Base-by-base conservation (phyloP, 1,140 invertebrate species). In the Aphis craccivora region DNA sequence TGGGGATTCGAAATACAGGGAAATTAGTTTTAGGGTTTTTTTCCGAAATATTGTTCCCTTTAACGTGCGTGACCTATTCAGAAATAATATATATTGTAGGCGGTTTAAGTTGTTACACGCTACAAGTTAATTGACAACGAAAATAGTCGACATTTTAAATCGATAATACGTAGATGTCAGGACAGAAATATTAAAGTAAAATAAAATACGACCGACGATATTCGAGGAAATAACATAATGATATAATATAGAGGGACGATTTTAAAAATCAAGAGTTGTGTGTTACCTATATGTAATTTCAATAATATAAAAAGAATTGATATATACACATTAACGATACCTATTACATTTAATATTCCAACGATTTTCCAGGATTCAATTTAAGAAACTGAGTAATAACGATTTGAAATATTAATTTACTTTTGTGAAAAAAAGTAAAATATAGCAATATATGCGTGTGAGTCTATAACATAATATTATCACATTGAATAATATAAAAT, bases 1-100 rank as follows among this genome's bases (percentile, higher is more conserved):
- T 30, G 55, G 0, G 8, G 3, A 30, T n/a, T 1, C 1, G 48
- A 18, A 14, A 1, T 51, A 3, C 14, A 18, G 0, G n/a, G n/a
- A 76, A n/a, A 76, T n/a, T 20, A 76, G 5, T 35, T n/a, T 30
- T 9, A 8, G 25, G 25, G 9, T 45, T 51, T 30, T 30, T 7
- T 60, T 11, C n/a, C 60, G 60, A 30, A 67, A 67, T 14, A 3
- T 60, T 60, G 2, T 6, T n/a, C 30, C 11, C 14, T 76, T n/a
- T n/a, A 76, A 8, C n/a, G 30, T 30, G 8, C 11, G n/a, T 3
- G 14, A 76, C 3, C 0, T 14, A 30, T n/a, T 67, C 20, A n/a
- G 30, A n/a, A 18, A 76, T 18, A 35, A 35, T 76, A 76, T 5
- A 0, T 51, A 51, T 18, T 2, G 14, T 51, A 51, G 18, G n/a